These are phyloP conservation scores for Hystrix cristata DNA, from an alignment of 2,113 vertebrate species.

Conservation along the genomic window DNA sequence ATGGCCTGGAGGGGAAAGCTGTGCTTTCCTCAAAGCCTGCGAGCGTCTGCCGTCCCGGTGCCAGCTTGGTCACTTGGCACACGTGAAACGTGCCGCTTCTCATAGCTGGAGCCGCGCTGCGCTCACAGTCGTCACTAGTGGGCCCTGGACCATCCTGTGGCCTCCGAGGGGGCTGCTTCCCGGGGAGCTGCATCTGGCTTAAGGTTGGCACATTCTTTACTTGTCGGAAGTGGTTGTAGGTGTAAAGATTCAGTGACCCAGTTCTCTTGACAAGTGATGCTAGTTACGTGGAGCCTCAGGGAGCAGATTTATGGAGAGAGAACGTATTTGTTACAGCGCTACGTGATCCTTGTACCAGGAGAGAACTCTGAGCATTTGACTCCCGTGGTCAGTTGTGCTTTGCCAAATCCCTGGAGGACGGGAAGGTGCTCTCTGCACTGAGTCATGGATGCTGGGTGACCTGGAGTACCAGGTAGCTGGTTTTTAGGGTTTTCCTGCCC, in stretches of 20 bases:
- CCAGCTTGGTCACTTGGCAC: not conserved
- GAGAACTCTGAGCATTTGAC: not conserved
- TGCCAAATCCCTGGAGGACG: not conserved
- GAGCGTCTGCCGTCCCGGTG: not conserved
- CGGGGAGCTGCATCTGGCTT: not conserved
- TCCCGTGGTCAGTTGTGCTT: not conserved
- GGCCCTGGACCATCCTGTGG: not conserved
- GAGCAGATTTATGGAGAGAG: not conserved
- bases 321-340: not conserved
- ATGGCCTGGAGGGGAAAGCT: not conserved
- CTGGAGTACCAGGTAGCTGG: not conserved
- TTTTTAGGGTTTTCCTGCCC: not conserved
- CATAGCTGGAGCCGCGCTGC: not conserved
- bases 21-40: not conserved
- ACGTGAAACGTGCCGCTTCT: not conserved
- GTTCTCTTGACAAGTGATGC: not conserved
- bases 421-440: not conserved
- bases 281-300: not conserved
- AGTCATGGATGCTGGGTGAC: no score
- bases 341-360: not conserved
- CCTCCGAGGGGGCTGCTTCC: not conserved
- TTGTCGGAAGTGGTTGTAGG: not conserved
- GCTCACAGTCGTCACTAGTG: accelerated
- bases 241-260: not conserved
- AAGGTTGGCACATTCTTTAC: not conserved